These are phyloP conservation scores for Armadillidium nasatum DNA, from an alignment of 1,140 invertebrate species.

Conservation along the genomic window DNA sequence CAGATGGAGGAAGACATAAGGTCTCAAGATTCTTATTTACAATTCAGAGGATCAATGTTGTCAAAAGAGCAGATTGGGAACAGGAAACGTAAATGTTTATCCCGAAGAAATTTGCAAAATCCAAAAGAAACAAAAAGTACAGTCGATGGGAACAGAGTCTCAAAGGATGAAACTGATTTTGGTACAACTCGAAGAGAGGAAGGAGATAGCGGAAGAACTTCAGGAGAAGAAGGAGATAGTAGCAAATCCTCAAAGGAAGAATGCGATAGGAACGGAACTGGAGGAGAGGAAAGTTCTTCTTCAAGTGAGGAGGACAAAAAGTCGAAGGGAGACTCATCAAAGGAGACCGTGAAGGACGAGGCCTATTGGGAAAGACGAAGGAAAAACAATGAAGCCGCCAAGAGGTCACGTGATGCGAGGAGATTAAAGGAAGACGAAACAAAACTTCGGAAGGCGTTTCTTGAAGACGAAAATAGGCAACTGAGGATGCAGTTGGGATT, in stretches of 20 bases:
- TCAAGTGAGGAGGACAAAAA: neutral
- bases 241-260: neutral
- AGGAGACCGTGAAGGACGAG: slow-evolving; percentile 69
- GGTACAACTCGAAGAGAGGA: too few relatives aligned
- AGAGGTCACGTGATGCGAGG: slow-evolving; percentile 88
- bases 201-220: too few relatives aligned
- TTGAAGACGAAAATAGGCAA: slow-evolving; percentile 71
- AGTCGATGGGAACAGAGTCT: neutral
- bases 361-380: slow-evolving; percentile 93
- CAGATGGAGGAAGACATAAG: neutral
- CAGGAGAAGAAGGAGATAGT: neutral
- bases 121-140: neutral
- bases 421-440: slow-evolving; percentile 98
- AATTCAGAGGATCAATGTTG: neutral
- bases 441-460: slow-evolving; percentile 84
- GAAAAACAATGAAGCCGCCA: slow-evolving; percentile 98
- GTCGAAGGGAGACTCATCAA: neutral
- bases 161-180: too few relatives aligned
- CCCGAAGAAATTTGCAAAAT: neutral
- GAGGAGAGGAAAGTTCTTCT: neutral
- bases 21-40: neutral
- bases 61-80: neutral
- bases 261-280: neutral
- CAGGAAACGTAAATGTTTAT: neutral
- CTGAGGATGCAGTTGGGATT: neutral